These are phyloP conservation scores for Tadarida brasiliensis DNA, from an alignment of 2,797 vertebrate genomes.

Conservation along the genomic window DNA sequence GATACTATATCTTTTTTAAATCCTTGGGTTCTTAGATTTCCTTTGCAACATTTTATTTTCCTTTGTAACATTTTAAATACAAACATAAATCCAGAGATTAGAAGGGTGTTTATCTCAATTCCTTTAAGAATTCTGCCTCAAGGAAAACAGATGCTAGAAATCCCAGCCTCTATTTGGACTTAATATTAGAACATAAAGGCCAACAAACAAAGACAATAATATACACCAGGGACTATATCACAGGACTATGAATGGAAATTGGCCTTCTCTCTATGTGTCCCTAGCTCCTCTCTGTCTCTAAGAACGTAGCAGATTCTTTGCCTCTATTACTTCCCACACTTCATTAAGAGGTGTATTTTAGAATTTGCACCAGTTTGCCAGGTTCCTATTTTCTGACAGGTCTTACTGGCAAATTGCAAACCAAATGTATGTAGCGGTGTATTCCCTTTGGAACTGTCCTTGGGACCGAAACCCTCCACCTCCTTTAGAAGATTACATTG, in stretches of 20 bases:
- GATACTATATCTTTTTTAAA: neutral
- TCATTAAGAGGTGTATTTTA: neutral
- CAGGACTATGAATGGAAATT: neutral
- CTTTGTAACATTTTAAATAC: constrained; percentile 42
- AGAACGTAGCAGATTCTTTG: neutral
- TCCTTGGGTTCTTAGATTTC: neutral
- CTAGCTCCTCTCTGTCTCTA: neutral
- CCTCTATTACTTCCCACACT: neutral
- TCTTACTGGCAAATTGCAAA: neutral
- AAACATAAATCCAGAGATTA: constrained; percentile 61
- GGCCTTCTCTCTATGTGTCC: neutral
- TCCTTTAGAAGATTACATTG: neutral
- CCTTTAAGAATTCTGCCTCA: constrained; percentile 24
- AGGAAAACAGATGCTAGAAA: constrained; percentile 59
- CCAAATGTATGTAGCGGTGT: neutral
- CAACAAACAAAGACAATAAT: constrained; percentile 22
- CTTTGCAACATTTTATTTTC: constrained; percentile 46
- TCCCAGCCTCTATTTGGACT: neutral
- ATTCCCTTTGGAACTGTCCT: neutral
- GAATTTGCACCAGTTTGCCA: neutral
- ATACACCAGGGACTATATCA: neutral
- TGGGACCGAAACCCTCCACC: neutral
- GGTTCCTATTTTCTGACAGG: neutral
- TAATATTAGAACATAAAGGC: constrained; percentile 41
- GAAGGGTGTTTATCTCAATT: neutral